phyloP scores from a whole-genome alignment of 1,140 invertebrate genomes.

The Papilio dardanus region DNA sequence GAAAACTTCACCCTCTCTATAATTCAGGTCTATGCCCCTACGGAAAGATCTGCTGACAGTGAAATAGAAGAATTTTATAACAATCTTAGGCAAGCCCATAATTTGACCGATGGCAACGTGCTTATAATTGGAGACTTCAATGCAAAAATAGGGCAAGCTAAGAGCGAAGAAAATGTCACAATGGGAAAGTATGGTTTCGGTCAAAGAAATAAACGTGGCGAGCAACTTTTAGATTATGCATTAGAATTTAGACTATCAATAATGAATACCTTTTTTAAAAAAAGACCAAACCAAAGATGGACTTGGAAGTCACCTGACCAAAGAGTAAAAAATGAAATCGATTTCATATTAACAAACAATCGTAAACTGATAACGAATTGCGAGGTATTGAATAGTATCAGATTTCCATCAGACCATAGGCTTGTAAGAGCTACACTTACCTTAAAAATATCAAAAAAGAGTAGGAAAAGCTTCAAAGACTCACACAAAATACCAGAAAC shows the following conservation, averaged over 20 bases:
- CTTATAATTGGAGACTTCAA: conserved; percentile 43
- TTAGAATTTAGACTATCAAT: not conserved
- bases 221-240: not conserved
- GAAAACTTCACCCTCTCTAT: conserved; percentile 43
- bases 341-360: not conserved
- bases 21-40: conserved; percentile 50
- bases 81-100: conserved; percentile 11
- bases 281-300: not conserved
- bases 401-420: not conserved
- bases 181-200: no score
- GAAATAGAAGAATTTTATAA: conserved; percentile 43
- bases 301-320: not conserved
- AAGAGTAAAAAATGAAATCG: not conserved
- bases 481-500: not conserved
- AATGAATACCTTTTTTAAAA: not conserved
- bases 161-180: not conserved
- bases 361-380: not conserved
- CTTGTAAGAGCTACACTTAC: not conserved
- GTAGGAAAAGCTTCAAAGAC: not conserved
- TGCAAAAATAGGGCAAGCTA: conserved; percentile 36
- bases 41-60: conserved; percentile 45
- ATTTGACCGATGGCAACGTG: not conserved
- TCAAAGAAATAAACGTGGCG: not conserved
- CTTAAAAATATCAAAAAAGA: not conserved
- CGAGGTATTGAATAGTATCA: conserved; percentile 28